Conservation (phyloP, 2,797 vertebrate species). For the Corythornis leucogaster region DNA sequence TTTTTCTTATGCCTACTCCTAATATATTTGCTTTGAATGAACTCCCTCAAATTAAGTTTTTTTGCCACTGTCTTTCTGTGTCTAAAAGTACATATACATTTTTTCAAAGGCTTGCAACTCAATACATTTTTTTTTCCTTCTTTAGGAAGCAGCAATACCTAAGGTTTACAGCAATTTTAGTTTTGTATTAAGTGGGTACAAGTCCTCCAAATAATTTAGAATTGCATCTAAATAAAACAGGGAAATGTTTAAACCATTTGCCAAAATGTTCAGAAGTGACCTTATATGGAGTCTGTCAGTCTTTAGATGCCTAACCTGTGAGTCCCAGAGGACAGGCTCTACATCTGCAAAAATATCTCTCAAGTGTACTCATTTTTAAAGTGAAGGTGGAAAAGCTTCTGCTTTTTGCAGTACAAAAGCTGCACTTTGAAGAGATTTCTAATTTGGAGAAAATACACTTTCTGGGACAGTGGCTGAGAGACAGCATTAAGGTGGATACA, state of each 20-base stretch:
- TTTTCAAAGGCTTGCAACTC: neutral
- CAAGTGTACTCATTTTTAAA: neutral
- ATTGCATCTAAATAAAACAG: neutral
- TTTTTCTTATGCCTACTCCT: neutral
- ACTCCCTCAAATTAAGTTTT: neutral
- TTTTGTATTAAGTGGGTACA: neutral
- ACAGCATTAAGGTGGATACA: neutral
- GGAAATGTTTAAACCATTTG: neutral
- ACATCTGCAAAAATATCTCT: neutral
- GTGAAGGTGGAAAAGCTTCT: neutral
- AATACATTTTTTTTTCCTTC: neutral
- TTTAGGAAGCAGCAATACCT: neutral
- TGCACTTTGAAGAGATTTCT: slow-evolving; percentile 12
- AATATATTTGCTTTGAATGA: neutral
- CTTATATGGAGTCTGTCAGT: neutral
- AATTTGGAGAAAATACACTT: neutral
- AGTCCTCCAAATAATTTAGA: neutral
- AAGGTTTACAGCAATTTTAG: neutral
- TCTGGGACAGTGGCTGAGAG: slow-evolving; percentile 2
- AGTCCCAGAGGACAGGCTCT: neutral
- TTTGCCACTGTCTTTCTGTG: neutral
- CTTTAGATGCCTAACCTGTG: neutral
- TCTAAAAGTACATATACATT: neutral
- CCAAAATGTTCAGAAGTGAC: neutral
- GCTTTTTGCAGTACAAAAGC: slow-evolving; percentile 31